A percentile compares a stretch with the other conserved stretches of the same genome.
Conservation (phyloP, 2,113 vertebrate genomes). For the Sylvia atricapilla region DNA sequence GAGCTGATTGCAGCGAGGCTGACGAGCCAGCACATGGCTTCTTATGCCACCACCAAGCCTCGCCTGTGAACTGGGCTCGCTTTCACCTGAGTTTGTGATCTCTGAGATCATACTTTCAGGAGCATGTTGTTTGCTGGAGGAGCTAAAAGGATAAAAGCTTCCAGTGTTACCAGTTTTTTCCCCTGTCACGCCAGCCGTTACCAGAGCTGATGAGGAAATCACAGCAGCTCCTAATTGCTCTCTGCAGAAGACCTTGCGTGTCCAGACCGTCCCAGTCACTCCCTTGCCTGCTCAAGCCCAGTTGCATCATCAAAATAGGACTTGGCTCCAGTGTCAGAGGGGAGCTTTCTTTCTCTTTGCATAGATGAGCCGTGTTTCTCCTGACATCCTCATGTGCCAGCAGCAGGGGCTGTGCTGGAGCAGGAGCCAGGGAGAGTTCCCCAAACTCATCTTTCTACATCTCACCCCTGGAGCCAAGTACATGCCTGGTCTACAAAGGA, state of each 20-base stretch:
- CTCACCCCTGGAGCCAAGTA: not conserved
- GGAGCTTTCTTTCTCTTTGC: not conserved
- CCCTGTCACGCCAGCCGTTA: accelerated
- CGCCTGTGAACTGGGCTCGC: not conserved
- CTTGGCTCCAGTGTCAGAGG: not conserved
- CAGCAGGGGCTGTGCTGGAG: not conserved
- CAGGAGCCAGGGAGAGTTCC: not conserved
- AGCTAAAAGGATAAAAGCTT: constrained; percentile 6
- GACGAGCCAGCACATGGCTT: not conserved
- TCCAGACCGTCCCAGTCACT: not conserved
- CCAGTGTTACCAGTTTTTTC: not conserved
- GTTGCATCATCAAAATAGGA: not conserved
- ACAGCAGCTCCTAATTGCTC: not conserved
- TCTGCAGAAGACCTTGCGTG: not conserved
- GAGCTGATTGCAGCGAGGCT: not conserved
- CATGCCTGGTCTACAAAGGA: not conserved
- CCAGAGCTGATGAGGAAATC: constrained; percentile 8
- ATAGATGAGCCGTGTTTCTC: not conserved
- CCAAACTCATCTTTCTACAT: not conserved
- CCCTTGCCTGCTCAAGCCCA: not conserved
- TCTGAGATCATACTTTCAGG: constrained; percentile 27
- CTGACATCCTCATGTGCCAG: not conserved
- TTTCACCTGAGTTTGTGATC: not conserved
- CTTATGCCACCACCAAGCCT: not conserved
- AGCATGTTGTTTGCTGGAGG: not conserved